Evolutionary conservation across 2,113 vertebrate species (phyloP).

Genomic region (Pseudopodoces humilis): DNA sequence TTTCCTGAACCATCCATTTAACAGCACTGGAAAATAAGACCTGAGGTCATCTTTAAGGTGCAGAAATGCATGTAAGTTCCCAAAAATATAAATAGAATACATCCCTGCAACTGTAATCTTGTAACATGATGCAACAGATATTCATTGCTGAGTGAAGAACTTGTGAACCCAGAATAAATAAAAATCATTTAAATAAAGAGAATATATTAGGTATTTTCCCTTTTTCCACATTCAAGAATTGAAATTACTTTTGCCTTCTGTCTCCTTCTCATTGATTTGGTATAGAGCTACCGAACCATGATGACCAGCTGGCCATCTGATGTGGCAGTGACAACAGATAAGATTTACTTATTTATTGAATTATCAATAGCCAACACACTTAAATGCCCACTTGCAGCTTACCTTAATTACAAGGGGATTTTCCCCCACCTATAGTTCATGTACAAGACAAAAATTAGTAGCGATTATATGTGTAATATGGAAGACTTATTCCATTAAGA

Average conservation of each 20-base stretch:
- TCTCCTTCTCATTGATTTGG: not conserved
- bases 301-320: not conserved
- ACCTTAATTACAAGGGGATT: not conserved
- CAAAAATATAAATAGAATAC: not conserved
- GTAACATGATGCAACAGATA: not conserved
- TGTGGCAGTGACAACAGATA: not conserved
- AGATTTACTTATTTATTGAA: not conserved
- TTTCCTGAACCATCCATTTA: not conserved
- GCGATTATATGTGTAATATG: not conserved
- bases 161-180: not conserved
- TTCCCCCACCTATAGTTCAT: not conserved
- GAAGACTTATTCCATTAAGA: conserved; percentile 9
- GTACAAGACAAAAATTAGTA: conserved; percentile 4
- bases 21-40: not conserved
- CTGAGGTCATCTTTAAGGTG: not conserved
- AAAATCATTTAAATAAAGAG: not conserved
- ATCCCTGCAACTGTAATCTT: not conserved
- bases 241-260: not conserved
- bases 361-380: not conserved
- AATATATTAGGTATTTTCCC: not conserved
- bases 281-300: not conserved
- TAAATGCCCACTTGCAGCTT: not conserved
- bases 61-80: not conserved
- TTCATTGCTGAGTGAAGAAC: not conserved
- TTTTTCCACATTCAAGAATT: not conserved